Percentiles rank a stretch among this genome's conserved stretches.
Conservation (phyloP, 2,797 vertebrate species). For the Sarcophilus harrisii region DNA sequence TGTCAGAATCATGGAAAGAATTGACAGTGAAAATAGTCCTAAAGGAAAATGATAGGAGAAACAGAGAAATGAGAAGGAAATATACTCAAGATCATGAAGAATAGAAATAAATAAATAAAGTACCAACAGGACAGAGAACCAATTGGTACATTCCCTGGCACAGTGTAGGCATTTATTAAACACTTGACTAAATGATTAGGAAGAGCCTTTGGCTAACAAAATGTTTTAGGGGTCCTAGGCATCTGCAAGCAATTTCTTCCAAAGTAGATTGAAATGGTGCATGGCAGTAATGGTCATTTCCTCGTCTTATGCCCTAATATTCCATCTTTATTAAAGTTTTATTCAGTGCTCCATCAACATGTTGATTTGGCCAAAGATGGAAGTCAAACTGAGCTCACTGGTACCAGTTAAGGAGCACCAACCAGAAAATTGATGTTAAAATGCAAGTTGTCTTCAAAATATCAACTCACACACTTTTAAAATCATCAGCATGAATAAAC, state of each 20-base stretch:
- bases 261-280: background rate
- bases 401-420: background rate
- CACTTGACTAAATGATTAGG: background rate
- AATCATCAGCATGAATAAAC: slow-evolving; percentile 25
- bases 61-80: background rate
- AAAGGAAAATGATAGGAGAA: background rate
- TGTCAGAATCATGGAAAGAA: background rate
- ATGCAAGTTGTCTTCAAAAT: slow-evolving; percentile 23
- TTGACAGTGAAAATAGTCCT: background rate
- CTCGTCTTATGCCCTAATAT: background rate
- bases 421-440: background rate
- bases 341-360: background rate
- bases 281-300: background rate
- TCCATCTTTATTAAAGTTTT: background rate
- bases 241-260: background rate
- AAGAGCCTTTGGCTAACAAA: background rate
- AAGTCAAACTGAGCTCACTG: background rate
- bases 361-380: background rate
- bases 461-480: slow-evolving; percentile 45
- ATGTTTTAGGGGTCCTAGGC: background rate
- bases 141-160: background rate
- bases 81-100: background rate
- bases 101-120: background rate
- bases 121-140: background rate
- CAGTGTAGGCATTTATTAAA: background rate